Evolutionary conservation across 2,113 vertebrate genomes (phyloP), one percentile per base, ranked within the genome.

Genomic region (Etheostoma cragini): DNA sequence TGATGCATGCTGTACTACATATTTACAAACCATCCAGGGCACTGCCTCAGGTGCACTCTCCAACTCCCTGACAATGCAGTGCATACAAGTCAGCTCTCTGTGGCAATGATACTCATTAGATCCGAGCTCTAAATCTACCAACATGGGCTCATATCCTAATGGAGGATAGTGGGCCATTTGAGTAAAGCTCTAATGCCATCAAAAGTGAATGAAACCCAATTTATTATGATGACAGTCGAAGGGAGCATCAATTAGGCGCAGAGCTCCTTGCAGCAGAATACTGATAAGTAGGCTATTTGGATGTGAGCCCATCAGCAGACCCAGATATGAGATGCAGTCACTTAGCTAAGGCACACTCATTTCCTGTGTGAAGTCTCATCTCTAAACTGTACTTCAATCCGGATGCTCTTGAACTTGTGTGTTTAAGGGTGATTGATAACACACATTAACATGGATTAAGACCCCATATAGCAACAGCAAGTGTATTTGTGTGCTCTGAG

Each of bases 221-320:
- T 90, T 85, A 84, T 87, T 89, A 74, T 46, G 77, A 89, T 83
- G 88, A 78, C 79, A 86, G 81, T 88, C 67, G 78, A 74, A 86
- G 76, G 47, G 66, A 66, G 79, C 83, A 76, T 84, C 74, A 86
- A 78, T 86, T 89, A 82, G 67, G 42, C 72, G 35, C 46, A 21
- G 56, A 19, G 38, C 72, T 84, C 4, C 4, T 46, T 74, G 42
- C 52, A 45, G 38, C 61, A 30, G 74, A 83, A 85, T 72, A 76
- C 74, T 72, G 84, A 90, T 89, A 58, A 56, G 86, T 33, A 42
- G 38, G 38, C 38, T 42, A 47, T 82, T 87, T 81, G 86, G 83
- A 89, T 50, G n/a, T 5, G 3, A 46, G 62, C 81, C 84, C 84
- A 64, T 76, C 68, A 58, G 53, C 61, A 58, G 49, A 76, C 22